Percentiles rank a stretch among this genome's conserved stretches.
Conservation (phyloP, 1,140 invertebrate genomes). For the Trichonephila clavata region DNA sequence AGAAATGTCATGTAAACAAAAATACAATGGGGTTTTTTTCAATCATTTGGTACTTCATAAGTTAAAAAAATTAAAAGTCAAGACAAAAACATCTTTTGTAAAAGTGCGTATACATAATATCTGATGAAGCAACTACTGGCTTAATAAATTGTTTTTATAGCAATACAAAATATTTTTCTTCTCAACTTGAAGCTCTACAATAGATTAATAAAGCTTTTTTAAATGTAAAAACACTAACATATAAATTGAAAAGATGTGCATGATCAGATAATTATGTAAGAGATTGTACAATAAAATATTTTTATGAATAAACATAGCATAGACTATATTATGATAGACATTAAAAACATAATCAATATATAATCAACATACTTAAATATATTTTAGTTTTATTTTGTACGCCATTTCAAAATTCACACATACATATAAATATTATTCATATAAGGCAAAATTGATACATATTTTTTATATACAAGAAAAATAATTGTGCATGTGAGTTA, state of each 20-base stretch:
- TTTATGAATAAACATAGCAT: not conserved
- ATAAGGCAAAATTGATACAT: slow-evolving; percentile 4
- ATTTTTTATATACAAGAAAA: not conserved
- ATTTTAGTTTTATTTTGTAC: not conserved
- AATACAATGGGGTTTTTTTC: not conserved
- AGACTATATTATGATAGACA: not conserved
- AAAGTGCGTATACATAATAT: no score
- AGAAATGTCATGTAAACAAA: not conserved
- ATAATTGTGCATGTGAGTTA: not conserved
- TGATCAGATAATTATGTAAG: not conserved
- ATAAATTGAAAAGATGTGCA: slow-evolving; percentile 1
- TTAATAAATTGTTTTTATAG: not conserved
- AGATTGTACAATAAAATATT: not conserved
- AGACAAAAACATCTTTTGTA: not conserved
- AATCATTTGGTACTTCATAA: not conserved
- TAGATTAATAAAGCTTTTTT: not conserved
- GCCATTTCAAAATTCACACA: not conserved
- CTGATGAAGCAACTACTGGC: no score
- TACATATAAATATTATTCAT: not conserved
- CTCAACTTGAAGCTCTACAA: not conserved
- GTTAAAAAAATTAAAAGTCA: not conserved
- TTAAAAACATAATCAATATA: not conserved
- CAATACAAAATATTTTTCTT: not conserved
- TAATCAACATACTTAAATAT: not conserved
- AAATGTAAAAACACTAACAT: not conserved